Evolutionary conservation across 2,888 invertebrate species (phyloP), one percentile per base, ranked within the genome.

Genomic region (Tenthredo livida): DNA sequence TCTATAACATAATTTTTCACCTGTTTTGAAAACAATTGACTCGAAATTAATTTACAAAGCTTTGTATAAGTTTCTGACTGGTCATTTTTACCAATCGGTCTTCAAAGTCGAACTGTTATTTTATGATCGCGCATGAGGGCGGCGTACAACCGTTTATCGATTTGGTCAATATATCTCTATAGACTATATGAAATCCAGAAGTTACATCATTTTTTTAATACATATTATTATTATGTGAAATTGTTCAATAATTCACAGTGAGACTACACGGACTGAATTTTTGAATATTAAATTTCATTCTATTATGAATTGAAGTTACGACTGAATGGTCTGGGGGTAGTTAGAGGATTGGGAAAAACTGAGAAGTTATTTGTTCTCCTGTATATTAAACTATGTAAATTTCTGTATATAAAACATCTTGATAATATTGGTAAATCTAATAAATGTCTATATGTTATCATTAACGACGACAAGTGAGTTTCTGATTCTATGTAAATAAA

Each of bases 381-480:
- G 43, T 89, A 88, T 89, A 88, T 88, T 88, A 73, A 67, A 73
- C 88, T 87, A 84, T 89, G 89, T 89, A 89, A 86, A 89, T 88
- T 89, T 88, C 88, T 89, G 89, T 89, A 89, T 87, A 88, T 89
- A 89, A 89, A 86, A 87, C 87, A 88, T 85, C 88, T 88, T 86
- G 78, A 87, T 86, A 87, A 86, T 88, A 87, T 87, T 85, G 87
- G 88, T 88, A 88, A 87, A 87, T 88, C 87, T 88, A 87, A 86
- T 88, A 87, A 88, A 88, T 87, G 87, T 88, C 87, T 88, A 88
- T 87, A 87, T 88, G 88, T 87, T 88, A 88, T 87, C 87, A 88
- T 88, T 86, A 86, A 87, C 87, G 86, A 86, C 86, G 86, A 86
- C 88, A 86, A 87, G 85, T 85, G 83, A 80, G 70, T 50, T 70